Base-by-base conservation (phyloP, 2,113 vertebrate genomes). In the Centrocercus urophasianus region DNA sequence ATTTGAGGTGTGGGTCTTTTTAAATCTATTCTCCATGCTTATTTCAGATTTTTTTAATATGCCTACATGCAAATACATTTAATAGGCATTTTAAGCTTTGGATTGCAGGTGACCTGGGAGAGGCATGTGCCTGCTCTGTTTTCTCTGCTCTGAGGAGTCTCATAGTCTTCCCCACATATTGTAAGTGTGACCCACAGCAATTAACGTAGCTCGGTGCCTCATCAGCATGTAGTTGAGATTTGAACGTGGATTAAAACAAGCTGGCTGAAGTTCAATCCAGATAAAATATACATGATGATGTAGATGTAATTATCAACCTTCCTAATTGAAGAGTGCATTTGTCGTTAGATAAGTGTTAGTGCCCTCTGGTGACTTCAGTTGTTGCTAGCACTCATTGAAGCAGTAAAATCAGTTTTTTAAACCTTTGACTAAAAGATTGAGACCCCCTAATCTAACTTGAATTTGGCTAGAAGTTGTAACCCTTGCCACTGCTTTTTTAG, bases 211-310 rank as follows among this genome's bases (percentile, higher is more conserved):
- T 88, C 60, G 40, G 50, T 87, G 71, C 60, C 84, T 93, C 79
- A 67, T 95, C 78, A 93, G 75, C 74, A 54, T 83, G 74, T 92
- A 83, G 79, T 73, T 93, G 91, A 93, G 95, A 93, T 92, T 88
- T 83, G 95, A 73, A 83, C 72, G 2, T 83, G 84, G 87, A 71
- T 96, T 88, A 91, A 69, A 93, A 83, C 89, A 93, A 88, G 60
- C 85, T 95, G 96, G 88, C 89, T 93, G 81, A 90, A 73, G 52
- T 80, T 91, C 94, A 95, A 93, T 93, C 79, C 69, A 90, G 88
- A 95, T 96, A 95, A 95, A 91, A 95, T 89, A 86, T 93, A 91
- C 87, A 77, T 91, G 89, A 80, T 86, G 89, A 91, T 95, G 79
- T 91, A 75, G 60, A 91, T 80, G 87, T 91, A 88, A 89, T 96